A percentile compares a stretch with the other conserved stretches of the same genome.
These are phyloP conservation scores for Fissipunctia ypsillon DNA, from an alignment of 2,888 invertebrate species.

Conservation along the genomic window DNA sequence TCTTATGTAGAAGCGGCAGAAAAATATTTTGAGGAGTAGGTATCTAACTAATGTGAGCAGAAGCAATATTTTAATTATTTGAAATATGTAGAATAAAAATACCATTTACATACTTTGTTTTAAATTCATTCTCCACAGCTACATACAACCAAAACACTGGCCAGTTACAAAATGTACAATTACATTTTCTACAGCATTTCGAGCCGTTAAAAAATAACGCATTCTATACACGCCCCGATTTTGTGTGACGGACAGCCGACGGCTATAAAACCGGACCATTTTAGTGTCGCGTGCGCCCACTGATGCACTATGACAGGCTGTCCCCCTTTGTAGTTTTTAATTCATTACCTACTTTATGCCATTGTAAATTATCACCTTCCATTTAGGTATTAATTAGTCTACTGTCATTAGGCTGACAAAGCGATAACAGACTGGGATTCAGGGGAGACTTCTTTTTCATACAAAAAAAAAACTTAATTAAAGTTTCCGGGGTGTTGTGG, in stretches of 20 bases:
- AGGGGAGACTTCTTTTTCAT: not conserved
- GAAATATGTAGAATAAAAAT: too few relatives aligned
- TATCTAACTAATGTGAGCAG: not conserved
- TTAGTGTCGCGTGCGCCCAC: conserved; percentile 54
- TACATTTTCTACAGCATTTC: conserved; percentile 30
- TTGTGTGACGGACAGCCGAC: conserved; percentile 38
- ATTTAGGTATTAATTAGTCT: conserved; percentile 30
- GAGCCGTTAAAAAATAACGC: conserved; percentile 59
- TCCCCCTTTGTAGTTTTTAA: conserved; percentile 45
- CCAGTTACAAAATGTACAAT: conserved; percentile 44
- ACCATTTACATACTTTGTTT: not conserved
- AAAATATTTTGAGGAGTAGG: not conserved
- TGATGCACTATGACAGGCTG: conserved; percentile 30
- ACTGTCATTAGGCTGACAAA: not conserved
- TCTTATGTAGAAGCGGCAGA: not conserved
- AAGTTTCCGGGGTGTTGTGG: not conserved
- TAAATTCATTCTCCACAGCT: conserved; percentile 2
- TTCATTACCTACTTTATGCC: conserved; percentile 53
- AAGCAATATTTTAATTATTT: not conserved
- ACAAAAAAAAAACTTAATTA: not conserved
- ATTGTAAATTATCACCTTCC: conserved; percentile 54
- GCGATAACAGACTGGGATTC: not conserved
- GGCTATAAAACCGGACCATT: conserved; percentile 58
- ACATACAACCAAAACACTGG: conserved; percentile 13
- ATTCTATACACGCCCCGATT: conserved; percentile 58